These are phyloP conservation scores for Nomada flava DNA, from an alignment of 2,888 invertebrate species.

Conservation along the genomic window DNA sequence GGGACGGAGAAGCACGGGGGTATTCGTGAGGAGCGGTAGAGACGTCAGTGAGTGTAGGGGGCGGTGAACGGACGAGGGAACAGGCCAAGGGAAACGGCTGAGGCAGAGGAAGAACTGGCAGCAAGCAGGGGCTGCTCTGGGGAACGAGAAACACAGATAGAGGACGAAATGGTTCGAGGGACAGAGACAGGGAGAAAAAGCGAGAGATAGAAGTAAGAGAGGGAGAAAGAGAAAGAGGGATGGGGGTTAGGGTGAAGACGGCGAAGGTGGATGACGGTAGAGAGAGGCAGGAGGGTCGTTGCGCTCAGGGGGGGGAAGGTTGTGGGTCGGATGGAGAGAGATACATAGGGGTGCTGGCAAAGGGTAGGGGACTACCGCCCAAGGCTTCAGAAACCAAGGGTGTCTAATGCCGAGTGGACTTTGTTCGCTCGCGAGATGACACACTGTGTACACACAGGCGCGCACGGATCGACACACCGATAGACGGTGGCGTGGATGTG, in stretches of 20 bases:
- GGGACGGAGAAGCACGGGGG: slow-evolving; percentile 40
- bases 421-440: slow-evolving; percentile 77
- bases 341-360: slow-evolving; percentile 82
- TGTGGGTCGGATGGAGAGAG: slow-evolving; percentile 69
- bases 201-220: slow-evolving; percentile 34
- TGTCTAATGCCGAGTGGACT: slow-evolving; percentile 80
- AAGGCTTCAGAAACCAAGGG: slow-evolving; percentile 80
- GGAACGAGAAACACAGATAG: slow-evolving; percentile 74
- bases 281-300: slow-evolving; percentile 51
- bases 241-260: slow-evolving; percentile 66
- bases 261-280: slow-evolving; percentile 61
- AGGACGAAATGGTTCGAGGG: slow-evolving; percentile 52
- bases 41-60: slow-evolving; percentile 23
- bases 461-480: slow-evolving; percentile 13
- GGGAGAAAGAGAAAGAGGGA: slow-evolving; percentile 25
- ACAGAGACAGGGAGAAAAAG: slow-evolving; percentile 32
- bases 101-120: slow-evolving; percentile 62
- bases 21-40: slow-evolving; percentile 55
- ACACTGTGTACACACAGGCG: slow-evolving; percentile 61
- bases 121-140: slow-evolving; percentile 73
- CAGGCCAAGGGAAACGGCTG: slow-evolving; percentile 34
- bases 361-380: slow-evolving; percentile 80
- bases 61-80: slow-evolving; percentile 19
- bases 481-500: neutral
- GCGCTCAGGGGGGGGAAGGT: slow-evolving; percentile 51